These are phyloP conservation scores for Ophioninae sp. DNA, from an alignment of 2,888 invertebrate species.

Conservation along the genomic window DNA sequence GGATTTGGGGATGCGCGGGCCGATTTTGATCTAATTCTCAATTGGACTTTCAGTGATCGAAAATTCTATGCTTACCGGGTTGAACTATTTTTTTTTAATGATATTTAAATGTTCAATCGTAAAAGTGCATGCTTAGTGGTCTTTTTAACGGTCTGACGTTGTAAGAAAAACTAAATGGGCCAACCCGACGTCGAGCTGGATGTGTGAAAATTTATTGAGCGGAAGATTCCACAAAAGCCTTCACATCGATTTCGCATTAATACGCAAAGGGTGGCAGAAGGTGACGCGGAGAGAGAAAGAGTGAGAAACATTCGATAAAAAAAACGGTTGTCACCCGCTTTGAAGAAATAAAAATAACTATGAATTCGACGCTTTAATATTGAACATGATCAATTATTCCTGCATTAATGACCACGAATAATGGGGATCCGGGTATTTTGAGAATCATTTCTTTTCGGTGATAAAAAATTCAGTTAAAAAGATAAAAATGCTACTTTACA, in stretches of 20 bases:
- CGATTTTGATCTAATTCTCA: background rate
- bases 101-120: background rate
- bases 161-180: background rate
- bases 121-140: background rate
- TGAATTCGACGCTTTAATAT: background rate
- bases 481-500: too few species aligned
- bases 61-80: background rate
- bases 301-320: background rate
- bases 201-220: background rate
- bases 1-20: background rate
- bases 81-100: background rate
- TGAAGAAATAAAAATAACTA: background rate
- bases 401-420: background rate
- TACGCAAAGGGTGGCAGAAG: background rate
- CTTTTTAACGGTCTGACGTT: background rate
- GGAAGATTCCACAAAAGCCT: background rate
- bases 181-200: background rate
- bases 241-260: conserved; percentile 3
- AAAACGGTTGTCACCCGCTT: background rate
- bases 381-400: background rate
- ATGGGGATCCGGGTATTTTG: background rate
- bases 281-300: background rate
- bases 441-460: background rate
- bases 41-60: background rate
- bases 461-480: background rate